Base-by-base conservation (phyloP, 2,113 vertebrate species). In the Caloenas nicobarica region DNA sequence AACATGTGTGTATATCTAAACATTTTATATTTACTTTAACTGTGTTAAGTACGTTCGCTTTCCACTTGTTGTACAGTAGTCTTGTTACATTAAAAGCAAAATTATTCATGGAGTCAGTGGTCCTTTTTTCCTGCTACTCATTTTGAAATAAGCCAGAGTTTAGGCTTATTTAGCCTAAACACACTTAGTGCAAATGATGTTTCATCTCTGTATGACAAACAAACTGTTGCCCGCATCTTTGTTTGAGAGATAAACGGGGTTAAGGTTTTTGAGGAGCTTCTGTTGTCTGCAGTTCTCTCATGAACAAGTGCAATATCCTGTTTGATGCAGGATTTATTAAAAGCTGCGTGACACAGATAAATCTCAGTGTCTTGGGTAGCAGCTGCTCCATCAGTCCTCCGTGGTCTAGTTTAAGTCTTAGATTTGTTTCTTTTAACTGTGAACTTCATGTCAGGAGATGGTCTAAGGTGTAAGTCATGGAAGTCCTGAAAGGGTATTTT, bases 1-100 rank as follows among this genome's bases (percentile, higher is more conserved):
- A 82, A 31, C 66, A 50, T 0, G 53, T 83, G 89, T 96, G 92
- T 94, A 82, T 97, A 96, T 86, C 88, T 88, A 88, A 97, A 93
- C 78, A 96, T 96, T 98, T 95, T 97, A 36, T 95, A 97, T 95
- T 93, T 97, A 87, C 95, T 96, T 95, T 96, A 97, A 95, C 89
- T 94, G 83, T 95, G 94, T 85, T 82, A 81, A 58, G 79, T 93
- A 88, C 94, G 88, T 88, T 94, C 78, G 88, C 95, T 93, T 96
- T 86, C 95, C 94, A 89, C 86, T 87, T 83, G 92, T 91, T 97
- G 85, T 96, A 86, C 85, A 95, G 87, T 92, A 96, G 88, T 78
- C 93, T 91, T 64, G 81, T 86, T 93, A 96, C 77, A 98, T 98
- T 98, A 98, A 97, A 98, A 80, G 95, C 69, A 94, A 81, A 87